Percentiles rank a stretch among this genome's conserved stretches.
Evolutionary conservation across 2,113 vertebrate species (phyloP).

Genomic region (Mellivora capensis): DNA sequence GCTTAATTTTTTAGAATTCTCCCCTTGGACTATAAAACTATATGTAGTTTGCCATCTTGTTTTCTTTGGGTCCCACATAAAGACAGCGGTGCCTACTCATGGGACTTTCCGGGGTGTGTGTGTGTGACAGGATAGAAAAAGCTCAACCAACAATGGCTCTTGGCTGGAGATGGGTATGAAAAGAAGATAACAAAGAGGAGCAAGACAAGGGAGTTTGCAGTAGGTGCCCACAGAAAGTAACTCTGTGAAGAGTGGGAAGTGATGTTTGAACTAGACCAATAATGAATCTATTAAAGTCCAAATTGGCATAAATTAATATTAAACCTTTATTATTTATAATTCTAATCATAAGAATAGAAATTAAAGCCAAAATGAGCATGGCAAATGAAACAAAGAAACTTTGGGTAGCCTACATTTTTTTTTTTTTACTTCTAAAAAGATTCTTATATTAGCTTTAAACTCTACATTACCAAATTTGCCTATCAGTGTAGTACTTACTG

Average conservation of each 20-base stretch:
- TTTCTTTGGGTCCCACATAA: background rate
- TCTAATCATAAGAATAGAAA: background rate
- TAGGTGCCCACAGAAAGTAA: background rate
- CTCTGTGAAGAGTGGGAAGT: background rate
- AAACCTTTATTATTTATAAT: background rate
- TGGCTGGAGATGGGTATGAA: background rate
- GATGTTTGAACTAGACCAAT: background rate
- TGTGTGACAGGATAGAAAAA: background rate
- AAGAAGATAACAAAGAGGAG: background rate
- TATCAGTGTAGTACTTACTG: background rate
- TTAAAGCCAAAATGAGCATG: background rate
- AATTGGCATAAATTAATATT: background rate
- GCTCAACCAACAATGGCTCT: background rate
- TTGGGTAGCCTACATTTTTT: background rate
- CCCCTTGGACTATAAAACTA: background rate
- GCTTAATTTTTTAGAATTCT: background rate
- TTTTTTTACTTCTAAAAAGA: background rate
- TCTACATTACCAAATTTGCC: background rate
- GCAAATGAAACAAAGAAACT: background rate
- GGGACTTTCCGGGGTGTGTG: too few species aligned
- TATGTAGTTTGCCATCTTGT: background rate
- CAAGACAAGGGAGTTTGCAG: too few species aligned
- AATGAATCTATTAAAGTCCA: background rate
- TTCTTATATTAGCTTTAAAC: background rate
- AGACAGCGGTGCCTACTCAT: background rate